A percentile compares a stretch with the other conserved stretches of the same genome.
phyloP scores from a whole-genome alignment of 2,797 vertebrate species.

The Bradypodion ventrale region DNA sequence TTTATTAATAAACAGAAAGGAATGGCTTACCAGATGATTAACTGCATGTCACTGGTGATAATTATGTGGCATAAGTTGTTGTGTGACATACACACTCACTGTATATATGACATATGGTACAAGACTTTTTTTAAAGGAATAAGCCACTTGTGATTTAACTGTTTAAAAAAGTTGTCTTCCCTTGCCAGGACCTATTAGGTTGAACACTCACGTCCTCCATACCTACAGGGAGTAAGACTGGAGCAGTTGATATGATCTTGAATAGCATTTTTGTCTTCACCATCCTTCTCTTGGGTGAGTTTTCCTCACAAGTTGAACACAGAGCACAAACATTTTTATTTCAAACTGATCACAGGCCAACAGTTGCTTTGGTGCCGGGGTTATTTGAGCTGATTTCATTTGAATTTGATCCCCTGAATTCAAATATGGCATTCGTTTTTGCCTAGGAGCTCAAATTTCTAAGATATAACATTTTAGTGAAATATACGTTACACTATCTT shows the following conservation, averaged over 20 bases:
- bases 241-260: background rate
- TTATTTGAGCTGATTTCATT: no score
- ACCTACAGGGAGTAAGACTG: rapidly evolving
- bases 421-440: no score
- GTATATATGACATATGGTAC: background rate
- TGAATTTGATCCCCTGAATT: no score
- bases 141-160: constrained; percentile 23
- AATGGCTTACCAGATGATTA: background rate
- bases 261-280: background rate
- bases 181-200: constrained; percentile 26
- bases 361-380: no score
- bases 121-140: background rate
- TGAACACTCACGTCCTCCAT: background rate
- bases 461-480: no score
- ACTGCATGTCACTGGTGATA: background rate
- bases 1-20: background rate
- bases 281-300: constrained; percentile 61
- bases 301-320: background rate
- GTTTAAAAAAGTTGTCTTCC: constrained; percentile 36
- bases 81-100: background rate
- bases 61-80: background rate
- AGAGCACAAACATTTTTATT: background rate
- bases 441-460: no score
- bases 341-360: no score
- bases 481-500: no score